A percentile compares a stretch with the other conserved stretches of the same genome.
These are phyloP conservation scores for Drosophila kokeensis DNA, from an alignment of 2,888 invertebrate species.

Conservation along the genomic window DNA sequence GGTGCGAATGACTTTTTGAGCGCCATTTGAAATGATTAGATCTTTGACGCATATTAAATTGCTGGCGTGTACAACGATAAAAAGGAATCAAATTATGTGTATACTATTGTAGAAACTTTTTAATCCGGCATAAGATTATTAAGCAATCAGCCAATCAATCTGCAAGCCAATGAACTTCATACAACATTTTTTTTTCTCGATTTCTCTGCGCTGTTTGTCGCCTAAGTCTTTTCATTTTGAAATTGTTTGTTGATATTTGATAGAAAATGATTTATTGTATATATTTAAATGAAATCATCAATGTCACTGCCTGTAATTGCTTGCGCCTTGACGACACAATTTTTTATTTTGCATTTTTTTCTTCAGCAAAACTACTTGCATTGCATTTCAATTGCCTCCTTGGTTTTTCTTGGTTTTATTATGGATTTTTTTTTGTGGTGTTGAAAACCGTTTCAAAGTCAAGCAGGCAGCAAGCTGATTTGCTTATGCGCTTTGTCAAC, in stretches of 20 bases:
- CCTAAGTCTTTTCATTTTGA: conserved; percentile 33
- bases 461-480: conserved; percentile 44
- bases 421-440: conserved; percentile 28
- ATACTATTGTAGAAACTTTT: conserved; percentile 32
- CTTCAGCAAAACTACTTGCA: conserved; percentile 48
- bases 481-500: conserved; percentile 62
- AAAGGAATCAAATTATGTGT: conserved; percentile 49
- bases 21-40: conserved; percentile 66
- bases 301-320: conserved; percentile 75
- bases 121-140: conserved; percentile 69
- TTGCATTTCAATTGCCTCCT: conserved; percentile 73
- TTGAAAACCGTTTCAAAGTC: conserved; percentile 72
- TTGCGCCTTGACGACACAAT: conserved; percentile 47
- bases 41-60: conserved; percentile 58
- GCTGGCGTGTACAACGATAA: conserved; percentile 38
- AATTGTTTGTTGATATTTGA: conserved; percentile 19
- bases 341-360: conserved; percentile 68
- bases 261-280: conserved; percentile 31
- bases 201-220: conserved; percentile 34
- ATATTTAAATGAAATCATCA: conserved; percentile 56
- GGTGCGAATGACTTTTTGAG: conserved; percentile 69
- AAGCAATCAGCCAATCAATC: conserved; percentile 79
- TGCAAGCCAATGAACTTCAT: conserved; percentile 73
- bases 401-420: conserved; percentile 63
- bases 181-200: conserved; percentile 2